Base-by-base conservation (phyloP, 2,113 vertebrate genomes). In the Oryzias curvinotus region DNA sequence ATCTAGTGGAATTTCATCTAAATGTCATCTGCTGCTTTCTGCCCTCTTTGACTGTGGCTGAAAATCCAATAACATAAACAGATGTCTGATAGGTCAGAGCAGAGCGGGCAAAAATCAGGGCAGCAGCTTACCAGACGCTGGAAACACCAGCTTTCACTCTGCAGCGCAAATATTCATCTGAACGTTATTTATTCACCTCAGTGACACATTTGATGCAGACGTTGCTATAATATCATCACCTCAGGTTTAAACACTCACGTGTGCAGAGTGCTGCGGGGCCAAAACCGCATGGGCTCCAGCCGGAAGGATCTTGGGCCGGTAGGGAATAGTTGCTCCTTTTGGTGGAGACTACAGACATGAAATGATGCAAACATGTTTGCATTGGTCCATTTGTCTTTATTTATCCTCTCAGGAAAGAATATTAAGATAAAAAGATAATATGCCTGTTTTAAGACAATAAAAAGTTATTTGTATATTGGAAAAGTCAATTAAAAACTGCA, bases 281-380 rank as follows among this genome's bases (percentile, higher is more conserved):
- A 96, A 85, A 85, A 95, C 88, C 86, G 93, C 88, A 84, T 95
- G 94, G 76, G 92, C 92, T 90, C 92, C 93, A 85, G 88, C 90
- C 79, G 92, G 80, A 65, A 94, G 87, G 75, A 89, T 87, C 90
- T 95, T 96, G 77, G 95, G 95, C 66, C 94, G 93, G 81, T 96
- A 96, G 67, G 95, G 95, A 82, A 96, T 95, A 61, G 95, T 96
- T 58, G 95, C 94, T 90, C 94, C 95, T 91, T 96, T 96, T 57
- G 95, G 95, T 73, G 95, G 95, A 82, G 95, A 96, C 95, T 96
- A 77, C 60, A 89, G 62, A 88, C 52, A 82, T 23, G 21, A 82
- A 77, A 63, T 44, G 5, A 63, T 62, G 57, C 47, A 77, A 75
- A 67, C 5, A 16, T 52, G 19, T 52, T 57, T 53, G 16, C 59